Percentiles rank a stretch among this genome's conserved stretches.
phyloP scores from a whole-genome alignment of 1,140 invertebrate species.

The Ooceraea biroi region DNA sequence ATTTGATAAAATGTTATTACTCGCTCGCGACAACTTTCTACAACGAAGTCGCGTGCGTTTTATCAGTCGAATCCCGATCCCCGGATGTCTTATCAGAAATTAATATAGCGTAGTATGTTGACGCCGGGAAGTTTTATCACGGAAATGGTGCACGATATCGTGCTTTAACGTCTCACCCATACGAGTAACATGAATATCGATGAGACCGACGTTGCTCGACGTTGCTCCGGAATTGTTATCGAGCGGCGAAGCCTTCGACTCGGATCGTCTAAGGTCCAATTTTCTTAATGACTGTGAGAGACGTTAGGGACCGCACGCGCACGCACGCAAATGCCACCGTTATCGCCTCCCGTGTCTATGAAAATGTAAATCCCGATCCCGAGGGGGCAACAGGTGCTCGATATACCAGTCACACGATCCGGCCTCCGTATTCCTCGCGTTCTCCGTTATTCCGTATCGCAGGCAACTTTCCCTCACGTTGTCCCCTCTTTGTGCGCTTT shows the following conservation, averaged over 20 bases:
- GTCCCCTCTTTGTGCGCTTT: slow-evolving; percentile 35
- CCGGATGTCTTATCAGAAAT: background rate
- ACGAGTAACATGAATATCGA: slow-evolving; percentile 7
- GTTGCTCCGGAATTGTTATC: slow-evolving; percentile 16
- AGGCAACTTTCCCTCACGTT: slow-evolving; percentile 6
- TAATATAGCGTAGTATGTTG: background rate
- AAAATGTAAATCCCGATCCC: slow-evolving; percentile 72
- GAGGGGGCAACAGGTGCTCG: slow-evolving; percentile 73
- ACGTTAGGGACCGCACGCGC: background rate
- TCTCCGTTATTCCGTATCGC: slow-evolving; percentile 16
- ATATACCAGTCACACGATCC: slow-evolving; percentile 53
- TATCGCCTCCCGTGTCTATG: slow-evolving; percentile 56
- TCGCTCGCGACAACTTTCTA: background rate
- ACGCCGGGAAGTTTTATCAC: background rate
- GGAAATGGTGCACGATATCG: background rate
- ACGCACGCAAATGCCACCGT: background rate
- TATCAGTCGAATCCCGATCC: background rate
- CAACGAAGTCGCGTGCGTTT: background rate
- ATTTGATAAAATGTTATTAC: background rate
- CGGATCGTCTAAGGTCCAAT: slow-evolving; percentile 4
- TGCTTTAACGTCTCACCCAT: background rate
- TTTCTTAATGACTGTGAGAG: slow-evolving; percentile 52
- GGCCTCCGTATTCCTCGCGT: slow-evolving; percentile 42
- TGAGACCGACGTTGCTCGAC: background rate
- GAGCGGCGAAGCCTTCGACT: background rate